phyloP scores from a whole-genome alignment of 2,797 vertebrate genomes.

The Malurus splendens region DNA sequence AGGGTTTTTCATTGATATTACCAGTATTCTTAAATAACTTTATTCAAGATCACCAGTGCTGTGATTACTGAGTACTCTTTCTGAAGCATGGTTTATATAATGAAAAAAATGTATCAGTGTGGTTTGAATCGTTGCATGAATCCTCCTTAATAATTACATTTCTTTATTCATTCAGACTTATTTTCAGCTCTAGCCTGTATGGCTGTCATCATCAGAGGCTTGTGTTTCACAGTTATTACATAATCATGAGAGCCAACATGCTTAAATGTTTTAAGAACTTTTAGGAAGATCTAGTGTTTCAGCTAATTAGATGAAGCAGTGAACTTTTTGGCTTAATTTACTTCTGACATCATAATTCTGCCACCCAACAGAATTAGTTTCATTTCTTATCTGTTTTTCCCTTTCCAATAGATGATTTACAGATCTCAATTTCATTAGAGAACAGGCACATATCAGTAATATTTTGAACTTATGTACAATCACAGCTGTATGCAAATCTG shows the following conservation, averaged over 20 bases:
- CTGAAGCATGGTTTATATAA: neutral
- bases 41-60: neutral
- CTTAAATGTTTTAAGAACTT: conserved; percentile 23
- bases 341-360: conserved; percentile 32
- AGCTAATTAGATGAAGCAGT: conserved; percentile 30
- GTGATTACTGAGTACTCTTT: neutral
- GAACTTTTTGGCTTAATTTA: conserved; percentile 24
- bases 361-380: conserved; percentile 7
- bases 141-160: conserved; percentile 6
- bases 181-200: neutral
- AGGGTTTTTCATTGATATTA: neutral
- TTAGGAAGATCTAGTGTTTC: conserved; percentile 36
- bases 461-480: neutral
- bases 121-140: neutral
- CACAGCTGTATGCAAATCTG: neutral
- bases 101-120: neutral
- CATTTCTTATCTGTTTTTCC: conserved; percentile 15
- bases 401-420: neutral
- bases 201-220: neutral
- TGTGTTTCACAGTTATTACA: conserved; percentile 13
- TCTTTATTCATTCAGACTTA: neutral
- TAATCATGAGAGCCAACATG: neutral
- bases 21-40: neutral
- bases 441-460: neutral
- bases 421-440: conserved; percentile 19